Evolutionary conservation across 2,113 vertebrate genomes (phyloP).

Genomic region (Lanius collurio): DNA sequence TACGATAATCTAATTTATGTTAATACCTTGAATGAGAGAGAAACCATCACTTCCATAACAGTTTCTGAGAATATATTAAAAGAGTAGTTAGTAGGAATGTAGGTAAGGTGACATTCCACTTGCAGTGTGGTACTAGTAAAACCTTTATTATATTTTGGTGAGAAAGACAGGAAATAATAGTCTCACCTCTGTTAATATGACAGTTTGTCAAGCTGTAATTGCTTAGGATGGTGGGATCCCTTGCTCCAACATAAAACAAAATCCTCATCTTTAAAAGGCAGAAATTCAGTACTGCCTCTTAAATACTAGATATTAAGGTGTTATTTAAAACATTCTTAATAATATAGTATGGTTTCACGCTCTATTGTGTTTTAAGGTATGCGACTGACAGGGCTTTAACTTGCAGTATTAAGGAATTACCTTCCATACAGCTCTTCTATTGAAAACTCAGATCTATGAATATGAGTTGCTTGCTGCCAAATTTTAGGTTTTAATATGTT

Average conservation of each 20-base stretch:
- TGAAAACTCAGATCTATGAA: not conserved
- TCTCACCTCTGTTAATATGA: not conserved
- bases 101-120: not conserved
- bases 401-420: not conserved
- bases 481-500: not conserved
- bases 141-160: not conserved
- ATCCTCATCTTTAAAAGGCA: not conserved
- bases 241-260: not conserved
- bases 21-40: not conserved
- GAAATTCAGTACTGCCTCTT: not conserved
- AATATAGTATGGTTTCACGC: not conserved
- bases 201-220: not conserved
- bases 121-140: not conserved
- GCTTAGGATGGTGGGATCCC: not conserved
- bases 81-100: not conserved
- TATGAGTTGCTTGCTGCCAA: not conserved
- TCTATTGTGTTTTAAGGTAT: not conserved
- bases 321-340: not conserved
- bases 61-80: not conserved
- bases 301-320: not conserved
- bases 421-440: not conserved
- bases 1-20: not conserved
- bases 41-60: not conserved
- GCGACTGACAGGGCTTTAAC: not conserved
- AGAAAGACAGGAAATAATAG: not conserved